Conservation (phyloP, 2,888 invertebrate genomes). For the Apotomis capreana region DNA sequence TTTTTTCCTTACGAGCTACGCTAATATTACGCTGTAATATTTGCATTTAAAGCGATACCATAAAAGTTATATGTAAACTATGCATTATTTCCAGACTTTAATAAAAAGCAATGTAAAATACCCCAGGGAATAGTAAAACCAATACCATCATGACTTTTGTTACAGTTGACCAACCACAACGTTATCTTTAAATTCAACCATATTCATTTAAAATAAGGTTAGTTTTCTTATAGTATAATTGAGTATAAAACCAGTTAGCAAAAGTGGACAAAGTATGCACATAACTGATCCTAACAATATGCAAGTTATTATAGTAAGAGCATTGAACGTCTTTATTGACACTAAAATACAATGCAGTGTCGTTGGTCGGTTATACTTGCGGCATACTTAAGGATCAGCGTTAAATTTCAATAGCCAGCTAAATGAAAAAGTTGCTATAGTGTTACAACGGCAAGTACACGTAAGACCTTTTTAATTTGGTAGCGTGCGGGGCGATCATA, state of each 20-base stretch:
- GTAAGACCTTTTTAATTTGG: background rate
- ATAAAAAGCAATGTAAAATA: constrained; percentile 27
- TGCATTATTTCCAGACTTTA: constrained; percentile 15
- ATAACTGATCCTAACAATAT: constrained; percentile 39
- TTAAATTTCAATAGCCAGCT: background rate
- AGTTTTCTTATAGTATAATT: background rate
- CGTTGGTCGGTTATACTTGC: constrained; percentile 18
- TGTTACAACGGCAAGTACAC: background rate
- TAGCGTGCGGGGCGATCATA: background rate
- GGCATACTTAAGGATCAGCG: constrained; percentile 5
- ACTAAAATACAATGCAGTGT: constrained; percentile 40
- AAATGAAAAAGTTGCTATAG: background rate
- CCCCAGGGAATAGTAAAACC: constrained; percentile 25
- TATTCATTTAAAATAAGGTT: background rate
- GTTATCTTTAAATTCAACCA: background rate
- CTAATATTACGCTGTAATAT: background rate
- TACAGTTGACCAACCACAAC: constrained; percentile 1
- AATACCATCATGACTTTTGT: constrained; percentile 20
- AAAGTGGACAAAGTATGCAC: constrained; percentile 16
- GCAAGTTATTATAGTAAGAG: constrained; percentile 40
- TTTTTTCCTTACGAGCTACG: too few species aligned
- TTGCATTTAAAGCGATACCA: constrained; percentile 2
- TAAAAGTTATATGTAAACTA: constrained; percentile 7
- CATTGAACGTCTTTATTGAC: constrained; percentile 41
- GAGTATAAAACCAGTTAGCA: constrained; percentile 18